These are phyloP conservation scores for Myripristis murdjan DNA, from an alignment of 2,797 vertebrate genomes.

Conservation along the genomic window DNA sequence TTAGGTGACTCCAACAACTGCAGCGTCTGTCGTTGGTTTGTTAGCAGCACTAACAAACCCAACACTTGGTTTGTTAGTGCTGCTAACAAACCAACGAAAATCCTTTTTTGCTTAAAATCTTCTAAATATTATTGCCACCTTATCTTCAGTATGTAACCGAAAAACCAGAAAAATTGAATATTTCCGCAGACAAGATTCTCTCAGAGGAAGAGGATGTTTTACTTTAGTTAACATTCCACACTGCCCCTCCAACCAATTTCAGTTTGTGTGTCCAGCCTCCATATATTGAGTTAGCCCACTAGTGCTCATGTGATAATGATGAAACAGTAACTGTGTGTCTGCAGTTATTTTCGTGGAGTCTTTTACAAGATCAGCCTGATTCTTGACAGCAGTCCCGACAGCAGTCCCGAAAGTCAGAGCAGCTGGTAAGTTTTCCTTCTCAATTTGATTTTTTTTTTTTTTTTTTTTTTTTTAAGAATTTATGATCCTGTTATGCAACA, in stretches of 20 bases:
- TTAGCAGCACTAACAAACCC: too few species aligned
- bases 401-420: not conserved
- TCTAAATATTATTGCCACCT: too few species aligned
- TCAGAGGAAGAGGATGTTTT: not conserved
- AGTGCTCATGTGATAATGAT: constrained; percentile 70
- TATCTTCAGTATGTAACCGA: too few species aligned
- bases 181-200: too few species aligned
- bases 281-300: constrained; percentile 65
- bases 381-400: not conserved
- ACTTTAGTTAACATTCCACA: not conserved
- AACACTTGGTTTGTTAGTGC: too few species aligned
- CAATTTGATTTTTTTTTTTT: too few species aligned
- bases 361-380: not conserved
- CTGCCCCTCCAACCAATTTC: not conserved
- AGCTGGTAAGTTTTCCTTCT: constrained; percentile 41
- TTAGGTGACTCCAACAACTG: too few species aligned
- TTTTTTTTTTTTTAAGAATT: not conserved
- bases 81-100: too few species aligned
- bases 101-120: too few species aligned
- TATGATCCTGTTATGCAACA: not conserved
- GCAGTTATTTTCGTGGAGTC: constrained; percentile 13
- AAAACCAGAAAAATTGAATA: too few species aligned
- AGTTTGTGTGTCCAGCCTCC: constrained; percentile 23
- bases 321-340: constrained; percentile 28
- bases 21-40: too few species aligned